Evolutionary conservation across 1,140 invertebrate genomes (phyloP).

Genomic region (Caenorhabditis brenneri): DNA sequence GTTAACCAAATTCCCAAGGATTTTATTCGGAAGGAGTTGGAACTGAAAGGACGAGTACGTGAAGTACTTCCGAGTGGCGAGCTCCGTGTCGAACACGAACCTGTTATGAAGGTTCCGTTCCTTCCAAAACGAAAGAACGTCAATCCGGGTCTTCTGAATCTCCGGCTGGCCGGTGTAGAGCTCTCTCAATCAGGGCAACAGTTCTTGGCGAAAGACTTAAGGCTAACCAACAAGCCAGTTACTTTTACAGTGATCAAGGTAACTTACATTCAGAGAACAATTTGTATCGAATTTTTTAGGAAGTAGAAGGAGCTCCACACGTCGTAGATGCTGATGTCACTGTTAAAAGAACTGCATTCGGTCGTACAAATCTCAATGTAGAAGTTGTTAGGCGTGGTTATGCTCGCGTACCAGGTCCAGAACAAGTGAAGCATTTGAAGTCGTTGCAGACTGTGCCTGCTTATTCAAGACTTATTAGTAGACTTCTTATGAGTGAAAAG

Average conservation of each 20-base stretch:
- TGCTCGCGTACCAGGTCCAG: slow-evolving; percentile 63
- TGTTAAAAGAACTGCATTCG: slow-evolving; percentile 56
- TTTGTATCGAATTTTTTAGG: no score
- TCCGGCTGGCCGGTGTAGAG: slow-evolving; percentile 67
- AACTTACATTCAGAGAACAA: no score
- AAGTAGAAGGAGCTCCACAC: slow-evolving; percentile 24
- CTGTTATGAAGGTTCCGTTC: slow-evolving; percentile 60
- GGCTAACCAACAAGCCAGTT: slow-evolving; percentile 61
- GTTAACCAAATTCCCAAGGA: slow-evolving; percentile 67
- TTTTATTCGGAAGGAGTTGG: slow-evolving; percentile 66
- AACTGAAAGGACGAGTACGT: slow-evolving; percentile 63
- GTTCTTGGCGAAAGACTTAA: slow-evolving; percentile 66
- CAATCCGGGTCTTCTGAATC: slow-evolving; percentile 59
- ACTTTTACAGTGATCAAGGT: slow-evolving; percentile 66
- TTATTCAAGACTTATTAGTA: slow-evolving; percentile 66
- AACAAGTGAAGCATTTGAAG: slow-evolving; percentile 62
- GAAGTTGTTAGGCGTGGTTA: slow-evolving; percentile 67
- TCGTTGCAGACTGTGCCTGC: slow-evolving; percentile 63
- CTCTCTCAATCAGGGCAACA: slow-evolving; percentile 63
- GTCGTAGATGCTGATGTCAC: slow-evolving; percentile 54
- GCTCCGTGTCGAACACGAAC: slow-evolving; percentile 64
- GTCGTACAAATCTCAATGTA: slow-evolving; percentile 64
- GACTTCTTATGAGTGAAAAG: slow-evolving; percentile 67
- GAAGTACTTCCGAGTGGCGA: slow-evolving; percentile 61
- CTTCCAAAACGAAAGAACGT: slow-evolving; percentile 48